Conservation (phyloP, 2,797 vertebrate species). For the Zonotrichia albicollis region DNA sequence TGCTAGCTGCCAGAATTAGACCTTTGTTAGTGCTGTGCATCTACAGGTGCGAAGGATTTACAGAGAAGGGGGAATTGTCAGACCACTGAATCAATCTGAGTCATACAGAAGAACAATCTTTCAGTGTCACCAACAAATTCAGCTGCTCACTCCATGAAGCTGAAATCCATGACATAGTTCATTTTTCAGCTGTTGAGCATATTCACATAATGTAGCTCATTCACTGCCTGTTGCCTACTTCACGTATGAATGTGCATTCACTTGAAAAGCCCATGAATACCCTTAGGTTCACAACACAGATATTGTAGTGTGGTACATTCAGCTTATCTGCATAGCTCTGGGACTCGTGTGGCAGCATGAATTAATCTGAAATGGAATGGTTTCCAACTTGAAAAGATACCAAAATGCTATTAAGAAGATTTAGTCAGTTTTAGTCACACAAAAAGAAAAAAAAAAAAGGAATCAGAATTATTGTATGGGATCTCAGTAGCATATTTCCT, state of each 20-base stretch:
- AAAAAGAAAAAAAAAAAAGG: too few relatives aligned
- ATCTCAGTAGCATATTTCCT: not conserved
- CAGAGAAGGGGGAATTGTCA: slow-evolving; percentile 47
- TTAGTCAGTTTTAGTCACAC: not conserved
- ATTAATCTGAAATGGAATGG: slow-evolving; percentile 16
- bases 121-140: slow-evolving; percentile 19
- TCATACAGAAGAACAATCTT: slow-evolving; percentile 43
- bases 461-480: not conserved
- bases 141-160: slow-evolving; percentile 45
- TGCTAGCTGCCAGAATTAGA: slow-evolving; percentile 42
- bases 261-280: slow-evolving; percentile 55
- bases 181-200: slow-evolving; percentile 61
- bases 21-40: slow-evolving; percentile 34
- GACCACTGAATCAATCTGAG: slow-evolving; percentile 21
- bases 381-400: slow-evolving; percentile 16
- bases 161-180: slow-evolving; percentile 57
- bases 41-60: slow-evolving; percentile 63
- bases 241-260: slow-evolving; percentile 64
- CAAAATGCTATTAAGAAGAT: not conserved
- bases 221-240: slow-evolving; percentile 49
- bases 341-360: not conserved
- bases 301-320: slow-evolving; percentile 29
- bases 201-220: slow-evolving; percentile 65
- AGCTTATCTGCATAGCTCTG: slow-evolving; percentile 31
- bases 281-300: slow-evolving; percentile 47